Evolutionary conservation across 2,888 invertebrate species (phyloP).

Genomic region (Salpingus planirostris): DNA sequence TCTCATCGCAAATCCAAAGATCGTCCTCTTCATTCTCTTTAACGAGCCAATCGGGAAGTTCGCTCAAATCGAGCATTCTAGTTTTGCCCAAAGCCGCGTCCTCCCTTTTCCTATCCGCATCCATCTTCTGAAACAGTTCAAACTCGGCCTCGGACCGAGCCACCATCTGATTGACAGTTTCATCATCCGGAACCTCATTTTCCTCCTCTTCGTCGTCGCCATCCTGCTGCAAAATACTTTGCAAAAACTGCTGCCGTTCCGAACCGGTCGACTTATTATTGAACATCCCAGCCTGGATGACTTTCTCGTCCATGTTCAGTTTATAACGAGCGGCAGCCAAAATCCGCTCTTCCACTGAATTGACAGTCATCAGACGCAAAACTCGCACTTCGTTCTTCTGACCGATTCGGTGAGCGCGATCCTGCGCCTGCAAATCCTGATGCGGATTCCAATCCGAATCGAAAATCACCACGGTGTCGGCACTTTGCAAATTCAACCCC

Average conservation of each 20-base stretch:
- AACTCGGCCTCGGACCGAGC: conserved; percentile 92
- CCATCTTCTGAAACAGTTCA: conserved; percentile 87
- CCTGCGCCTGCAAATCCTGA: conserved; percentile 99
- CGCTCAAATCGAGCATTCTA: conserved; percentile 86
- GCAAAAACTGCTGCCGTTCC: conserved; percentile 92
- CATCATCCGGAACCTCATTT: conserved; percentile 97
- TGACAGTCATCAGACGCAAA: conserved; percentile 94
- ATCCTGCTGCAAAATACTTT: conserved; percentile 89
- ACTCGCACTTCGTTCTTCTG: conserved; percentile 98
- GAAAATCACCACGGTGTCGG: conserved; percentile 98
- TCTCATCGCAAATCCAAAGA: conserved; percentile 51
- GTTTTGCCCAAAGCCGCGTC: conserved; percentile 67
- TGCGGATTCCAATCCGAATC: conserved; percentile 99
- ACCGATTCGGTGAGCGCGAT: conserved; percentile 98
- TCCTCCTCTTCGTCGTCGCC: conserved; percentile 87
- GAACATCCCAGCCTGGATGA: conserved; percentile 99
- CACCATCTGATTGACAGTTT: conserved; percentile 98
- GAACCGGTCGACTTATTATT: conserved; percentile 98
- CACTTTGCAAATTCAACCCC: conserved; percentile 95
- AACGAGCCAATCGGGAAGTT: conserved; percentile 90
- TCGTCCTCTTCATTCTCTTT: conserved; percentile 90
- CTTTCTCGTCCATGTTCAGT: conserved; percentile 98
- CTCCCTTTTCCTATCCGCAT: conserved; percentile 78
- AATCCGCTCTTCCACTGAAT: conserved; percentile 97
- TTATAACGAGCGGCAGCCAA: conserved; percentile 97